These are phyloP conservation scores for Diogma glabrata DNA, from an alignment of 2,888 invertebrate species.

Conservation along the genomic window DNA sequence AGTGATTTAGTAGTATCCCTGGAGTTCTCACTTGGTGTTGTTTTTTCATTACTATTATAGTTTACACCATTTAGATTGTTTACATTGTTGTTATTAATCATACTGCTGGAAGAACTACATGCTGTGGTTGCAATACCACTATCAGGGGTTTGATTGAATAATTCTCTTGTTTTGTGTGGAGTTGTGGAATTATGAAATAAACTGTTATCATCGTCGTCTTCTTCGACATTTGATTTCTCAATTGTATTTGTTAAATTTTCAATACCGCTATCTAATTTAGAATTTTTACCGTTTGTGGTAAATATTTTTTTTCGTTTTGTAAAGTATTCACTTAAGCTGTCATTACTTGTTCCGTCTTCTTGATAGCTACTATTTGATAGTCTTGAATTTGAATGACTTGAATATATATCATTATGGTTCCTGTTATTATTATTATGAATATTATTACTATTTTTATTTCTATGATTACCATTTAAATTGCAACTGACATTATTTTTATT, in stretches of 20 bases:
- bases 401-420: conserved; percentile 21
- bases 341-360: conserved; percentile 21
- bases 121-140: conserved; percentile 25
- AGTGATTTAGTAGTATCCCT: too few species aligned
- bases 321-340: conserved; percentile 18
- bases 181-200: neutral
- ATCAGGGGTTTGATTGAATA: conserved; percentile 24
- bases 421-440: conserved; percentile 5
- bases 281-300: conserved; percentile 8
- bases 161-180: conserved; percentile 8
- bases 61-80: conserved; percentile 4
- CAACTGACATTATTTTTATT: conserved; percentile 3
- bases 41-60: conserved; percentile 10
- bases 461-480: conserved; percentile 28
- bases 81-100: conserved; percentile 12
- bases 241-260: conserved; percentile 3
- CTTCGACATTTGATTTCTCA: too few species aligned
- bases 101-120: conserved; percentile 20
- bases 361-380: conserved; percentile 24
- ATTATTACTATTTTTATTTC: conserved; percentile 5
- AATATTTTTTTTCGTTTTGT: conserved; percentile 16
- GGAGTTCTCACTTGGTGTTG: neutral
- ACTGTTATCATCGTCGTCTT: too few species aligned
- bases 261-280: conserved; percentile 6
- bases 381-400: conserved; percentile 27